Evolutionary conservation across 2,888 invertebrate genomes (phyloP).

Genomic region (Noctua janthina): DNA sequence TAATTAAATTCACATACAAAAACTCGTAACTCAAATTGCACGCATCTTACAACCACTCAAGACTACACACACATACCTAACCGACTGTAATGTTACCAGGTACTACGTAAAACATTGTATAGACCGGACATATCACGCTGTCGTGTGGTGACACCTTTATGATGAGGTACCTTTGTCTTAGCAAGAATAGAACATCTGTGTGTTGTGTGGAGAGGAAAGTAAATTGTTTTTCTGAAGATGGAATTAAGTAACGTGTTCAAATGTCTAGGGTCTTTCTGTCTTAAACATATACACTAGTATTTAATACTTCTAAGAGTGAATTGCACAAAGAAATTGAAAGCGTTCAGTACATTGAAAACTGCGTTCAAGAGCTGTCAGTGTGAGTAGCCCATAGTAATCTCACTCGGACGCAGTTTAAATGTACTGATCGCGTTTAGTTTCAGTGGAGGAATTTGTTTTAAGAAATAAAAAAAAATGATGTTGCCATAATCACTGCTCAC

Average conservation of each 20-base stretch:
- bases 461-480: background rate
- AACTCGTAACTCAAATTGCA: background rate
- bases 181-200: constrained; percentile 41
- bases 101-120: constrained; percentile 33
- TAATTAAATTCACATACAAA: background rate
- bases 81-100: background rate
- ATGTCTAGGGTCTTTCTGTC: background rate
- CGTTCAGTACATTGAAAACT: background rate
- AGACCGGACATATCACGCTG: constrained; percentile 55
- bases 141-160: constrained; percentile 45
- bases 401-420: background rate
- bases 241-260: constrained; percentile 3
- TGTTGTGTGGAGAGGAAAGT: background rate
- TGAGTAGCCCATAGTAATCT: background rate
- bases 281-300: background rate
- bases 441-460: background rate
- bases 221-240: constrained; percentile 21
- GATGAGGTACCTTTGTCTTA: constrained; percentile 52
- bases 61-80: background rate
- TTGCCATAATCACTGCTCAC: background rate
- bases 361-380: background rate
- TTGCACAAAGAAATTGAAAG: background rate
- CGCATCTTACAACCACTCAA: background rate
- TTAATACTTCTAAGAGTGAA: background rate
- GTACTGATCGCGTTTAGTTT: background rate